Evolutionary conservation across 2,797 vertebrate species (phyloP).

Genomic region (Gallinago solitaria): DNA sequence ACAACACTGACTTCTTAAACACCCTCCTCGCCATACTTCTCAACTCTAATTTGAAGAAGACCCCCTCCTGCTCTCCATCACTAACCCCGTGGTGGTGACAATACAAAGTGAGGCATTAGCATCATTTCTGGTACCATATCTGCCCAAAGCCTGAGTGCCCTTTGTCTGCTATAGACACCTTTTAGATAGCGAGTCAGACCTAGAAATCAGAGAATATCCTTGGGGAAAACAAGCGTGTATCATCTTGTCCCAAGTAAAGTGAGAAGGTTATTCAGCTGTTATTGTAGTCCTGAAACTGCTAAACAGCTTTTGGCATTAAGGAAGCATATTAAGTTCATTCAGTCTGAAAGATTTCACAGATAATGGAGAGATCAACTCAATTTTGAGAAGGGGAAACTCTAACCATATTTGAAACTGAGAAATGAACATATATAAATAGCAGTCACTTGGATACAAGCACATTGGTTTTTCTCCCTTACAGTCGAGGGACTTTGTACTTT

Average conservation of each 20-base stretch:
- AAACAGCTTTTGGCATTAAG: neutral
- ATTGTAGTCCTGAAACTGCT: neutral
- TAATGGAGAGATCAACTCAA: neutral
- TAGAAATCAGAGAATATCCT: neutral
- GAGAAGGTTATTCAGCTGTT: slow-evolving; percentile 45
- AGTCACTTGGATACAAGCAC: neutral
- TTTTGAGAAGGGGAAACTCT: neutral
- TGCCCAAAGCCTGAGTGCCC: neutral
- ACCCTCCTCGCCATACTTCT: neutral
- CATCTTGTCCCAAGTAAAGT: neutral
- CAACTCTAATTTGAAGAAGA: neutral
- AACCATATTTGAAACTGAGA: neutral
- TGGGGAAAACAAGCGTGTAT: neutral
- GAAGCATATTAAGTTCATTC: neutral
- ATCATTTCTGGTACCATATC: neutral
- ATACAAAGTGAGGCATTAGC: neutral
- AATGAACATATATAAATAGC: neutral
- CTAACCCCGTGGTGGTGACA: neutral
- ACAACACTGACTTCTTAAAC: neutral
- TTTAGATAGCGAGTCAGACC: neutral
- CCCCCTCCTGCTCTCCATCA: neutral
- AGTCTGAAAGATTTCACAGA: slow-evolving; percentile 28
- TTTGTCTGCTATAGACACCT: neutral
- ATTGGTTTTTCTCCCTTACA: neutral
- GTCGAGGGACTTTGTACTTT: neutral